These are phyloP conservation scores for Heliconius erato DNA, from an alignment of 2,888 invertebrate species.

Conservation along the genomic window DNA sequence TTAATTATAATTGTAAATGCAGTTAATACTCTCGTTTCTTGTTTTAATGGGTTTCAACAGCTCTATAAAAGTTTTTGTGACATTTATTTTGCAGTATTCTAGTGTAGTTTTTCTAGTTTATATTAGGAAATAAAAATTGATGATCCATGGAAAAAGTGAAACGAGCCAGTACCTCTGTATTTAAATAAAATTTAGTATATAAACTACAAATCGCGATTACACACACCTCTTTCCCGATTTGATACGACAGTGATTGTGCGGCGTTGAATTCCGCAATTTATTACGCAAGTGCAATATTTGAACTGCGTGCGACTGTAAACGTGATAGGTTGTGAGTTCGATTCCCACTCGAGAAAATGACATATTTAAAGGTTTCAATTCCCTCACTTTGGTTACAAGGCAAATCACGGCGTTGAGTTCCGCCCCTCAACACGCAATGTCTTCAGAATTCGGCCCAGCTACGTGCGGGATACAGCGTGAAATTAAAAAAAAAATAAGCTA, in stretches of 20 bases:
- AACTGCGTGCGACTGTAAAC: not conserved
- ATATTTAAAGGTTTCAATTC: not conserved
- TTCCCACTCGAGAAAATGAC: not conserved
- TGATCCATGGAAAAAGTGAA: not conserved
- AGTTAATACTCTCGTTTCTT: not conserved
- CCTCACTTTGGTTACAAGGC: not conserved
- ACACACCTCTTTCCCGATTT: too few species aligned
- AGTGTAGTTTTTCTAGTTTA: not conserved
- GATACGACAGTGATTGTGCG: not conserved
- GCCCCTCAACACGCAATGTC: not conserved
- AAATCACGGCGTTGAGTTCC: not conserved
- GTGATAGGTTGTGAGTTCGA: not conserved
- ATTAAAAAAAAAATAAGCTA: constrained; percentile 37
- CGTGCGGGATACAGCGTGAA: too few species aligned
- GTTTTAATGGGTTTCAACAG: not conserved
- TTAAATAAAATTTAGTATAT: not conserved
- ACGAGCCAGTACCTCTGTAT: not conserved
- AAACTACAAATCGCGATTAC: not conserved
- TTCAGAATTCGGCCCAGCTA: too few species aligned
- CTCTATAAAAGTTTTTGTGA: not conserved
- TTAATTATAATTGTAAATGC: constrained; percentile 8
- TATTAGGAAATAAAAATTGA: not conserved
- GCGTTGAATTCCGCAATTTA: not conserved
- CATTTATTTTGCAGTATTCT: not conserved
- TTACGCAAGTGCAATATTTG: not conserved